Conservation (phyloP, 2,888 invertebrate genomes). For the Subacronicta megacephala region DNA sequence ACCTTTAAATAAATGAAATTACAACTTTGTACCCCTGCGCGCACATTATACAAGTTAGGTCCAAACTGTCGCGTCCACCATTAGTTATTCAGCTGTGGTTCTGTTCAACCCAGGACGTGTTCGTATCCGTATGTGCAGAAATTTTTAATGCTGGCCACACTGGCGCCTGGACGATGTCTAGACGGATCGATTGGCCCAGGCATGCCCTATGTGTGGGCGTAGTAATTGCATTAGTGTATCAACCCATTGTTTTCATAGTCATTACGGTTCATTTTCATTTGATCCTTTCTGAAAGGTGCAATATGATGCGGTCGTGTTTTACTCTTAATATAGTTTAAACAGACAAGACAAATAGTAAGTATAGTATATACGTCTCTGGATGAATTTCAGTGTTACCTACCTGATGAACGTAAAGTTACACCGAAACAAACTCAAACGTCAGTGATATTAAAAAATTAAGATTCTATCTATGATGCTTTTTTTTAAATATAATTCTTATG, state of each 20-base stretch:
- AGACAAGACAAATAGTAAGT: too few species aligned
- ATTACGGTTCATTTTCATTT: slow-evolving; percentile 43
- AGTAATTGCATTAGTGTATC: slow-evolving; percentile 71
- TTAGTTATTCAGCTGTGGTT: slow-evolving; percentile 40
- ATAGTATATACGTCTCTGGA: too few species aligned
- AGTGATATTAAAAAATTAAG: neutral
- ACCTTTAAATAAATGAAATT: slow-evolving; percentile 9
- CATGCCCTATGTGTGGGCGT: slow-evolving; percentile 65
- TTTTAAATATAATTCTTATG: slow-evolving; percentile 17
- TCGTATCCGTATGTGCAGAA: slow-evolving; percentile 44
- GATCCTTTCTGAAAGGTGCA: slow-evolving; percentile 14
- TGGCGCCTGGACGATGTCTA: slow-evolving; percentile 73
- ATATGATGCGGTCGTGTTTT: too few species aligned
- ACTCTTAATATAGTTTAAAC: too few species aligned
- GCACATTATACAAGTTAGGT: slow-evolving; percentile 47
- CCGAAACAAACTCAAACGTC: too few species aligned
- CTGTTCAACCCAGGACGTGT: slow-evolving; percentile 27
- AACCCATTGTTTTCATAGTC: slow-evolving; percentile 62
- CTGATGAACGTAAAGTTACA: too few species aligned
- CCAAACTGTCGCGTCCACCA: slow-evolving; percentile 28
- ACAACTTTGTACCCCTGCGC: slow-evolving; percentile 14
- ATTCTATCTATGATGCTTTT: slow-evolving; percentile 4
- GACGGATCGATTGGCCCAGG: slow-evolving; percentile 83
- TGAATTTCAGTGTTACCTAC: too few species aligned
- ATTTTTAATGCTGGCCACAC: slow-evolving; percentile 63